phyloP scores from a whole-genome alignment of 2,888 invertebrate species.

The Ormyrus nitidulus region DNA sequence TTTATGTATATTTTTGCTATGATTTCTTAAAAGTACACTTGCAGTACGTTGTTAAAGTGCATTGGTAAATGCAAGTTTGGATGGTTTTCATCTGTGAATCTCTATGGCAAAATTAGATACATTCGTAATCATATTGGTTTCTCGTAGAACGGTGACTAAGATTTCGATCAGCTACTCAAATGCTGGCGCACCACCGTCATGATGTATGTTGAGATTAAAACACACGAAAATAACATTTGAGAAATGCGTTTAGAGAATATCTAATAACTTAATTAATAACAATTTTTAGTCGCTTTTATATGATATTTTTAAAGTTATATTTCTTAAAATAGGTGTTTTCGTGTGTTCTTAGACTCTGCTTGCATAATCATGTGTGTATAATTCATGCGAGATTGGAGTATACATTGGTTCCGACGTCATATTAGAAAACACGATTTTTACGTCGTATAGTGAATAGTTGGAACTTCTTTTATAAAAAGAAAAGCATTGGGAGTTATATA shows the following conservation, averaged over 20 bases:
- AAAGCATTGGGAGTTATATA: constrained; percentile 38
- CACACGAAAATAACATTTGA: constrained; percentile 42
- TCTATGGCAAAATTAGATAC: too few species aligned
- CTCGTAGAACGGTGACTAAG: not conserved
- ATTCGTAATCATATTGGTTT: not conserved
- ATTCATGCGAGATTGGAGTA: constrained; percentile 47
- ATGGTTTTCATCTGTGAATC: too few species aligned
- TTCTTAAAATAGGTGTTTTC: constrained; percentile 35
- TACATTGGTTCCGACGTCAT: constrained; percentile 38
- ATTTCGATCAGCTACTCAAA: not conserved
- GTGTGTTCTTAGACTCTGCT: constrained; percentile 38
- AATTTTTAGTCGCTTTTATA: constrained; percentile 49
- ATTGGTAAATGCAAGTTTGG: too few species aligned
- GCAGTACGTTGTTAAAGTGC: too few species aligned
- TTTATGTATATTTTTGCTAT: too few species aligned
- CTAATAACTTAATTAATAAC: constrained; percentile 13
- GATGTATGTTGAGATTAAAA: constrained; percentile 11
- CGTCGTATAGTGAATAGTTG: constrained; percentile 43
- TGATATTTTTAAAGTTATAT: constrained; percentile 30
- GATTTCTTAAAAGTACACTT: too few species aligned
- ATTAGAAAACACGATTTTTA: constrained; percentile 40
- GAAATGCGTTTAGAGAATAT: constrained; percentile 17
- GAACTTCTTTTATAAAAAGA: constrained; percentile 55
- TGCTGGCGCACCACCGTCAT: not conserved
- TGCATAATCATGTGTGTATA: constrained; percentile 42